Conservation (phyloP, 2,888 invertebrate genomes). For the Euzetes globulus region DNA sequence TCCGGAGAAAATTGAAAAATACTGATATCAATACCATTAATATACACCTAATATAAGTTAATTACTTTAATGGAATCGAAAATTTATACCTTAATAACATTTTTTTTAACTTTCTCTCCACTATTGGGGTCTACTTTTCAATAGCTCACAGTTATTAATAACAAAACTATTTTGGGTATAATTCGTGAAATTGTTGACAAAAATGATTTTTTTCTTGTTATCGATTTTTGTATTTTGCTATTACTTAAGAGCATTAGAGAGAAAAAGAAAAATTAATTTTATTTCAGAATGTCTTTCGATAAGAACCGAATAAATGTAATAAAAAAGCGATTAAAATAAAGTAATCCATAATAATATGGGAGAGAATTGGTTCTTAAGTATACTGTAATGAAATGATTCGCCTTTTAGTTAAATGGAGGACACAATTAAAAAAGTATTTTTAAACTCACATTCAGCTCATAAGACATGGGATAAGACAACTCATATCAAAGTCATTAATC, state of each 20-base stretch:
- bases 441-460: not conserved
- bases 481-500: constrained; percentile 27
- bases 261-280: not conserved
- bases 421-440: not conserved
- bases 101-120: too few species aligned
- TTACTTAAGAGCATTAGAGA: not conserved
- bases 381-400: not conserved
- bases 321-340: not conserved
- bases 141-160: too few species aligned
- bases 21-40: too few species aligned
- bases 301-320: not conserved
- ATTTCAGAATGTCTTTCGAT: not conserved
- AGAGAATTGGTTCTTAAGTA: not conserved
- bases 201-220: too few species aligned
- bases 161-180: too few species aligned
- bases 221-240: not conserved
- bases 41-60: too few species aligned
- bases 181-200: too few species aligned
- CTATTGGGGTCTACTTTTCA: too few species aligned
- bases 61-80: too few species aligned
- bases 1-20: too few species aligned
- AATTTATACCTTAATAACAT: too few species aligned
- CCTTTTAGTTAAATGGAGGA: not conserved
- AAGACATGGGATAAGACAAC: not conserved
- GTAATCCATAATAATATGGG: not conserved